Conservation (phyloP, 2,113 vertebrate species). For the Prinia subflava region DNA sequence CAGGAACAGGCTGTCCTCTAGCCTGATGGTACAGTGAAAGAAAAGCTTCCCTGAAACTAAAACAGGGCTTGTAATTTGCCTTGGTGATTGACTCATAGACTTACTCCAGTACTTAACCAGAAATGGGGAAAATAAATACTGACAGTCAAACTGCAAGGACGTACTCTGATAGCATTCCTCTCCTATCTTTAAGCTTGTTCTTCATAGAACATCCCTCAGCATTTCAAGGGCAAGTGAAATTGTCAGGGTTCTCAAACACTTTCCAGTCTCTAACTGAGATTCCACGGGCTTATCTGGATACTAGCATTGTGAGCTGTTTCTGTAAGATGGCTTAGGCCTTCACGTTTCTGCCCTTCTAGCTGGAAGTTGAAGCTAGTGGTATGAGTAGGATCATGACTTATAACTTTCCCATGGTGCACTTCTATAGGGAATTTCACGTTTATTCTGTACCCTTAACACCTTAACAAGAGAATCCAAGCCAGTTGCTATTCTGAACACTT, state of each 20-base stretch:
- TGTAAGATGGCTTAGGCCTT: not conserved
- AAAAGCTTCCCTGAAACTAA: not conserved
- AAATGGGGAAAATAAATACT: not conserved
- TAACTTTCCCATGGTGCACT: not conserved
- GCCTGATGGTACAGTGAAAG: not conserved
- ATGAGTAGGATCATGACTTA: not conserved
- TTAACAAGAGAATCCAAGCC: not conserved
- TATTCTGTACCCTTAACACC: not conserved
- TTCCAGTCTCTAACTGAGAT: not conserved
- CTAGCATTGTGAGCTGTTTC: not conserved
- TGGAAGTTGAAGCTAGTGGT: not conserved
- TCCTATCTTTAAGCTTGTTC: not conserved
- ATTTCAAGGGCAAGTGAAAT: not conserved
- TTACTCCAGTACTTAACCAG: not conserved
- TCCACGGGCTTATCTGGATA: not conserved
- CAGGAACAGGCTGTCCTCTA: not conserved
- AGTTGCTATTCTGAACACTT: not conserved
- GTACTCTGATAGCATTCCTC: not conserved
- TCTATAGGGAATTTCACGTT: not conserved
- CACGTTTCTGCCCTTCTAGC: not conserved
- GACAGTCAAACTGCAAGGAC: not conserved
- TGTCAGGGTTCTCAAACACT: not conserved
- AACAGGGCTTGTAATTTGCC: not conserved
- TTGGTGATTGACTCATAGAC: not conserved
- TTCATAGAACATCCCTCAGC: not conserved